Evolutionary conservation across 2,888 invertebrate genomes (phyloP), one percentile per base, ranked within the genome.

Genomic region (Cryptocheilus praepositus): DNA sequence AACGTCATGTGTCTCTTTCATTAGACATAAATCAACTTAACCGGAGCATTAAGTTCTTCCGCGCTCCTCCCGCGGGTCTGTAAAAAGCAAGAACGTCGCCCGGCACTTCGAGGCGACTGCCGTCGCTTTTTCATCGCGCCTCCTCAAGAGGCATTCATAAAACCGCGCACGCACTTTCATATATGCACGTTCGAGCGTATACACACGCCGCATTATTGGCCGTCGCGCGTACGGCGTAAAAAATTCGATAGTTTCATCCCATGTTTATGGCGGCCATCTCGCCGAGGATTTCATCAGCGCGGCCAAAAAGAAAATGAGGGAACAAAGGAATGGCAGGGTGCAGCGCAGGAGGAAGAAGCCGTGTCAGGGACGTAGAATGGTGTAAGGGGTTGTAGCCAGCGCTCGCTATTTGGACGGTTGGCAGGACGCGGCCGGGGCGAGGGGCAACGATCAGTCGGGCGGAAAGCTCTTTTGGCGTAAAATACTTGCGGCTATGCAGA

Each of bases 251-350:
- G 73, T 70, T 64, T 71, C 66, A 64, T 78, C 73, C 66, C 60
- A 56, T 52, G 57, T 77, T 78, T 73, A 75, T 51, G 64, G 49
- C 15, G n/a, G 58, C 70, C 60, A 65, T 60, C 55, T 54, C 63
- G 25, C 21, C 64, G 61, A 75, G 71, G 69, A 77, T 77, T 77
- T 77, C 73, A 73, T 77, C 77, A 66, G 72, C 64, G 60, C 60
- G 57, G 36, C 11, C 11, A 36, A 7, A 36, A 11, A 36, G 36
- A 11, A 11, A 36, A 36, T 11, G 7, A 1, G 8, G 36, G 36
- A 36, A 11, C 7, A 11, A 11, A 36, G 36, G 36, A 36, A 36
- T 4, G 8, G 36, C 36, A 36, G 8, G 36, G 11, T 4, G 8
- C 7, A 36, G 36, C 36, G 36, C 11, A 36, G 36, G 36, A 36